phyloP scores from a whole-genome alignment of 2,888 invertebrate genomes.

The Athetis lepigone region DNA sequence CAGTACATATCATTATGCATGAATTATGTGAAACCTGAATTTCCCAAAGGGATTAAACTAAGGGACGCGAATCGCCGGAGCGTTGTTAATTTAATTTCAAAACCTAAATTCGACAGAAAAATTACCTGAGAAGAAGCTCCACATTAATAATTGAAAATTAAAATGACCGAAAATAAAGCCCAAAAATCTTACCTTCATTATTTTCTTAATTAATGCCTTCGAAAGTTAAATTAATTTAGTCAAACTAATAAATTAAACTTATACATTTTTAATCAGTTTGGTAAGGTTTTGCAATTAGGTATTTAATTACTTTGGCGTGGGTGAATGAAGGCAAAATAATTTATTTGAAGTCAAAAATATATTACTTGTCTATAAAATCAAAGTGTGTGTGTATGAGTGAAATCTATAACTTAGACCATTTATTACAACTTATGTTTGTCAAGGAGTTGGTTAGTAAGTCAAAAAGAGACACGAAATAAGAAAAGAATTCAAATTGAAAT shows the following conservation, averaged over 20 bases:
- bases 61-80: neutral
- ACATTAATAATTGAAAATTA: neutral
- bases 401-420: too few species aligned
- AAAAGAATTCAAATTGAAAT: too few species aligned
- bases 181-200: neutral
- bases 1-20: neutral
- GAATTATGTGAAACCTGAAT: conserved; percentile 27
- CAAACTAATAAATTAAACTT: conserved; percentile 16
- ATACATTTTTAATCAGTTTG: neutral
- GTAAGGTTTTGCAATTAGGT: neutral
- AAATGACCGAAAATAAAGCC: neutral
- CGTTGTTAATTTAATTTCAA: conserved; percentile 7
- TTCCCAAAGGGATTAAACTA: neutral
- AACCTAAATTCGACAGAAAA: neutral
- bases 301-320: neutral
- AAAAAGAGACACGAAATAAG: too few species aligned
- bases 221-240: conserved; percentile 10
- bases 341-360: too few species aligned
- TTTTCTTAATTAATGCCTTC: conserved; percentile 2
- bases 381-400: too few species aligned
- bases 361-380: too few species aligned
- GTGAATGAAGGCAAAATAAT: neutral
- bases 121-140: too few species aligned
- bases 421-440: too few species aligned
- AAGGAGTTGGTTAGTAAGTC: too few species aligned